Base-by-base conservation (phyloP, 2,113 vertebrate genomes). In the Chloebia gouldiae region DNA sequence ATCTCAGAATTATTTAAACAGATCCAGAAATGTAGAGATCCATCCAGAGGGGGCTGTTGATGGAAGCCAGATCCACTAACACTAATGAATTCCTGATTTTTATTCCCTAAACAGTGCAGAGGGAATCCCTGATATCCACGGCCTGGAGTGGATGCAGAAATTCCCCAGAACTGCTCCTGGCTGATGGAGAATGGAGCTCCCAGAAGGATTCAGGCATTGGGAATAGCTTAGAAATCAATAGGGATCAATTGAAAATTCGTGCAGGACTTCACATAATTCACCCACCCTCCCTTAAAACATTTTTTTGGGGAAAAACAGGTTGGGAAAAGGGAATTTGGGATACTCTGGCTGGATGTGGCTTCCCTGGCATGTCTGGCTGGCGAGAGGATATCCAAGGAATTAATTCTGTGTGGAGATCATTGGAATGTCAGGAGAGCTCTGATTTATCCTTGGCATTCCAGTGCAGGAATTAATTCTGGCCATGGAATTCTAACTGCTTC, bases 211-310 rank as follows among this genome's bases (percentile, higher is more conserved):
- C 96, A 54, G 95, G 80, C 94, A 97, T 92, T 96, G 96, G 95
- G 96, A 97, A 97, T 91, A 81, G 91, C 85, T 97, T 95, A 94
- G 95, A 96, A 98, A 98, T 98, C 97, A 97, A 97, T 86, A 71
- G 92, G 64, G 84, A 91, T 92, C 90, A 97, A 98, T 76, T 86
- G 96, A 96, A 97, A 97, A 96, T 92, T 92, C 47, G 1, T 53
- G 84, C 64, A 95, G 95, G 94, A 76, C 57, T 79, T 68, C 94
- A 79, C 90, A 84, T 86, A 84, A 95, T 71, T 95, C 95, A 94
- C 60, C 11, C 9, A 11, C 49, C 79, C 21, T 25, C 81, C 95
- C 75, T 71, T 69, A 79, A 91, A 66, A 71, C 16, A n/a, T 69
- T 51, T 49, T 76, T 87, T 59, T 65, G 22, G 2, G 7, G 2